Conservation (phyloP, 2,797 vertebrate species). For the Agapornis canus region DNA sequence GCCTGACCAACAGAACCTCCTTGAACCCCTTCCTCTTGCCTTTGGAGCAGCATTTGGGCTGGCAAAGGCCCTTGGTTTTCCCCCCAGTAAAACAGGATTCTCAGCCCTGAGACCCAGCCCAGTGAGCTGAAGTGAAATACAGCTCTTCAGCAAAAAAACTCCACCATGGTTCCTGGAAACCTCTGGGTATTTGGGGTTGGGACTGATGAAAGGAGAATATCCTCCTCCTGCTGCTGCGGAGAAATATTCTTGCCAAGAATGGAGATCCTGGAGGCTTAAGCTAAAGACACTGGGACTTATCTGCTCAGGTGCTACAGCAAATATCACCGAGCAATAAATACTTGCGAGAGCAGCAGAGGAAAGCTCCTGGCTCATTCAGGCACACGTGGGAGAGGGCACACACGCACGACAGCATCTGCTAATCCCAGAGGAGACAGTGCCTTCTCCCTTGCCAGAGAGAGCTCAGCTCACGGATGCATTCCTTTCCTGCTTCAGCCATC, state of each 20-base stretch:
- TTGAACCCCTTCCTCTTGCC: neutral
- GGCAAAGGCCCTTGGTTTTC: neutral
- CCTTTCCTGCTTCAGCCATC: neutral
- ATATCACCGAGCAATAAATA: conserved; percentile 12
- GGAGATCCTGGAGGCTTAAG: conserved; percentile 43
- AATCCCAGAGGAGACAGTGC: neutral
- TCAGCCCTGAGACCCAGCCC: neutral
- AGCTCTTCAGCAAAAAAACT: neutral
- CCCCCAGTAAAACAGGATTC: neutral
- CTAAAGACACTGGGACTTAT: conserved; percentile 38
- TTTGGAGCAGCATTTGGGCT: neutral
- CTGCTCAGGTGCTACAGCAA: conserved; percentile 57
- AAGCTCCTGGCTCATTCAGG: neutral
- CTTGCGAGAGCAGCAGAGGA: neutral
- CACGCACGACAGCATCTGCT: neutral
- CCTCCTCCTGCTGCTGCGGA: neutral
- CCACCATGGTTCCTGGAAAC: neutral
- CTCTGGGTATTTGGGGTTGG: neutral
- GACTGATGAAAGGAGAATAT: neutral
- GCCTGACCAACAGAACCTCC: neutral
- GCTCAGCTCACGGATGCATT: neutral
- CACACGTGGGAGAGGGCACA: neutral
- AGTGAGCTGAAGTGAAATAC: accelerated
- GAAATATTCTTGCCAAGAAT: neutral
- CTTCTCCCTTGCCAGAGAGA: neutral